phyloP scores from a whole-genome alignment of 2,888 invertebrate genomes.

The Synergus umbraculus region DNA sequence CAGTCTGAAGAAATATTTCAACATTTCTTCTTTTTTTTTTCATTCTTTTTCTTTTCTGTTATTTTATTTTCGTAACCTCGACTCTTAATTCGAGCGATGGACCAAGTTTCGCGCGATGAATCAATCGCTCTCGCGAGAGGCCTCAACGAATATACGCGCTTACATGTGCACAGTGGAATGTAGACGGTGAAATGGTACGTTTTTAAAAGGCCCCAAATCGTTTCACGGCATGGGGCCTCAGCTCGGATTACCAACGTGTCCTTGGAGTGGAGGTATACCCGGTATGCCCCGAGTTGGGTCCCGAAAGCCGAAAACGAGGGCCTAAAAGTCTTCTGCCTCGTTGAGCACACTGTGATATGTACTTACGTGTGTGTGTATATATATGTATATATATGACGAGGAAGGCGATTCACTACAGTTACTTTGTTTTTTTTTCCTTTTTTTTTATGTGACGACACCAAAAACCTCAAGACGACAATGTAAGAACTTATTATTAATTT shows the following conservation, averaged over 20 bases:
- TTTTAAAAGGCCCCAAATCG: conserved; percentile 72
- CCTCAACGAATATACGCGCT: conserved; percentile 33
- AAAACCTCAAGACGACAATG: not conserved
- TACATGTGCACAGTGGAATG: conserved; percentile 55
- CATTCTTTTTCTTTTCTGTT: conserved; percentile 35
- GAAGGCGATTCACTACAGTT: conserved; percentile 2
- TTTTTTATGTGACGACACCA: conserved; percentile 6
- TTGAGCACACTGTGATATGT: conserved; percentile 51
- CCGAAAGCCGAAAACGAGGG: conserved; percentile 52
- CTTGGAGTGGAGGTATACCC: conserved; percentile 64
- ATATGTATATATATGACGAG: not conserved
- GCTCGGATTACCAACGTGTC: conserved; percentile 75
- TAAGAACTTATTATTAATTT: not conserved
- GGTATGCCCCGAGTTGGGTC: conserved; percentile 51
- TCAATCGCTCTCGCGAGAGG: conserved; percentile 36
- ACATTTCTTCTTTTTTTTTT: conserved; percentile 15
- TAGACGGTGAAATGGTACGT: conserved; percentile 68
- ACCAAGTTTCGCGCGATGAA: conserved; percentile 40
- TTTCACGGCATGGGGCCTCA: conserved; percentile 70
- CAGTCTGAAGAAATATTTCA: conserved; percentile 6
- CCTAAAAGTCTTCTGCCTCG: conserved; percentile 63
- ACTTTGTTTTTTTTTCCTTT: not conserved
- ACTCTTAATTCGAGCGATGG: conserved; percentile 57
- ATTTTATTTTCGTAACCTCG: conserved; percentile 51
- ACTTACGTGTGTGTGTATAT: not conserved